These are phyloP conservation scores for Thecocarcelia acutangulata DNA, from an alignment of 2,888 invertebrate genomes.

Conservation along the genomic window DNA sequence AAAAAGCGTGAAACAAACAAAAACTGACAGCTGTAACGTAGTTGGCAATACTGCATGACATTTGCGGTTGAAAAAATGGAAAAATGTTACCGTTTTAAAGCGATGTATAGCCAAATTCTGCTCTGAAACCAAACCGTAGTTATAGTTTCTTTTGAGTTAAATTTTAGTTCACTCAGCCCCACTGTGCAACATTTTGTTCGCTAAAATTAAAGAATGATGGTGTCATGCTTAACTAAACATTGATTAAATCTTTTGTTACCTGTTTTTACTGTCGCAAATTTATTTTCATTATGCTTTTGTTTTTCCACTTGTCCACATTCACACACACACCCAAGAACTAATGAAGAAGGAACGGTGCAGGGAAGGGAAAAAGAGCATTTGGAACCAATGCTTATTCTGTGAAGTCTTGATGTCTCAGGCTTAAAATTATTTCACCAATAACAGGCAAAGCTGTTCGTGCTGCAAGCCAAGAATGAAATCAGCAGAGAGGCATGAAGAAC, in stretches of 20 bases:
- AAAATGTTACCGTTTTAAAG: too few species aligned
- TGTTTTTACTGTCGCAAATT: constrained; percentile 72
- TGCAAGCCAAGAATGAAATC: constrained; percentile 8
- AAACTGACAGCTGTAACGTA: too few species aligned
- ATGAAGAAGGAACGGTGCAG: not conserved
- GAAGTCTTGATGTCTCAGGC: constrained; percentile 24
- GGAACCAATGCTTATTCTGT: constrained; percentile 35
- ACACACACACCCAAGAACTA: not conserved
- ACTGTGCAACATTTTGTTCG: constrained; percentile 44
- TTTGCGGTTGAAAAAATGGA: too few species aligned
- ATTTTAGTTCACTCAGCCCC: not conserved
- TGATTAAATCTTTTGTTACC: constrained; percentile 73
- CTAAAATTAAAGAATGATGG: constrained; percentile 54
- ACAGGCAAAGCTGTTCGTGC: constrained; percentile 21
- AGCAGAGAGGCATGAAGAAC: constrained; percentile 8
- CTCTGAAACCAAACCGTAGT: too few species aligned
- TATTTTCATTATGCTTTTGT: constrained; percentile 70
- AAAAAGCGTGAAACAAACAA: too few species aligned
- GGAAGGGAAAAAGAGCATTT: constrained; percentile 37
- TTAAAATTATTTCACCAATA: constrained; percentile 37
- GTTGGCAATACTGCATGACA: too few species aligned
- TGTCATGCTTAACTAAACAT: constrained; percentile 70
- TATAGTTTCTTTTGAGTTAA: not conserved
- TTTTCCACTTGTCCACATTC: constrained; percentile 19
- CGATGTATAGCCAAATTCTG: too few species aligned